A percentile compares a stretch with the other conserved stretches of the same genome.
These are phyloP conservation scores for Dynastes hyllus DNA, from an alignment of 2,888 invertebrate genomes.

Conservation along the genomic window DNA sequence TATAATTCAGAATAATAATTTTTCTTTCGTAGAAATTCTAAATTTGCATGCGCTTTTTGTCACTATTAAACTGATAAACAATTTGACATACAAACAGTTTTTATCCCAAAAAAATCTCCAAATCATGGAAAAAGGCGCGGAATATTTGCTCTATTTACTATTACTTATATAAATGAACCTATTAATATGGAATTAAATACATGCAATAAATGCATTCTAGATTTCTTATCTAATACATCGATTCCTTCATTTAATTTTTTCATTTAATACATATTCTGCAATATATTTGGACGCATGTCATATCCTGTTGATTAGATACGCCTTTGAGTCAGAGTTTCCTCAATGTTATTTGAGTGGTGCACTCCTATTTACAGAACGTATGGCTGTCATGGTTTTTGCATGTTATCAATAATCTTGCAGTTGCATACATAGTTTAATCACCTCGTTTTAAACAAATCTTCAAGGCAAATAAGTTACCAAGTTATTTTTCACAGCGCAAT, in stretches of 20 bases:
- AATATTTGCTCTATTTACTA: too few species aligned
- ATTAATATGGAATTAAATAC: too few species aligned
- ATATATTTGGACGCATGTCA: conserved; percentile 45
- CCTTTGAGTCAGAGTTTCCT: conserved; percentile 46
- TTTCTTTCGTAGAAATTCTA: neutral
- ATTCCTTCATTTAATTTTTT: conserved; percentile 34
- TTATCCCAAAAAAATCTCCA: too few species aligned
- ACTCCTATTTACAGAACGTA: conserved; percentile 9
- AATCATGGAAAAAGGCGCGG: too few species aligned
- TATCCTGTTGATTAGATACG: conserved; percentile 44
- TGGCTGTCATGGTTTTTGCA: conserved; percentile 8
- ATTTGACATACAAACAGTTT: too few species aligned
- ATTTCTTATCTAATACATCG: conserved; percentile 20
- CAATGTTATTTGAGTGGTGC: conserved; percentile 5
- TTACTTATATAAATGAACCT: too few species aligned
- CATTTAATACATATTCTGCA: conserved; percentile 13
- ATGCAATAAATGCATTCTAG: conserved; percentile 29
- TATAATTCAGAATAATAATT: conserved; percentile 13
- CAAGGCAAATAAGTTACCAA: neutral
- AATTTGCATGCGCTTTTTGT: neutral
- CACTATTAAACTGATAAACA: too few species aligned
- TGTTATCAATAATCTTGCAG: conserved; percentile 20
- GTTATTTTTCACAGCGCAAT: neutral
- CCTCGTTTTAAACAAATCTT: conserved; percentile 21
- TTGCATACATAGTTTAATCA: conserved; percentile 32